Conservation (phyloP, 2,113 vertebrate species). For the Nansenia antarctica region DNA sequence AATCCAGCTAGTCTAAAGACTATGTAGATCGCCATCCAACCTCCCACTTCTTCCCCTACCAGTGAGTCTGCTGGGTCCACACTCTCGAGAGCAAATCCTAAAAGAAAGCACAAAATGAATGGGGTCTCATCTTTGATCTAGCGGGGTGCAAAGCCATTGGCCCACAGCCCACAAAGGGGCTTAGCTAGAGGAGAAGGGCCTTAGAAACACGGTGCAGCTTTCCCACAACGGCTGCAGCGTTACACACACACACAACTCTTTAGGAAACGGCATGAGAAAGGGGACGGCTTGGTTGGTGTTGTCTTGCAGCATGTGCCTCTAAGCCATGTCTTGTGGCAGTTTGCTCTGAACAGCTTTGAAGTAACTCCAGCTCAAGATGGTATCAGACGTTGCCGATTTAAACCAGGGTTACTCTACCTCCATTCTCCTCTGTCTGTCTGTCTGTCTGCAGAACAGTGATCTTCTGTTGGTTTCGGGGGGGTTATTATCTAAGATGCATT, state of each 20-base stretch:
- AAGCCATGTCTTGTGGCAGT: conserved; percentile 60
- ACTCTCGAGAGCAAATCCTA: conserved; percentile 66
- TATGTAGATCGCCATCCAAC: conserved; percentile 64
- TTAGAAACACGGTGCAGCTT: conserved; percentile 67
- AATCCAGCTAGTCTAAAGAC: conserved; percentile 50
- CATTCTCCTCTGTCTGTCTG: conserved; percentile 22
- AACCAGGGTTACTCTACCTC: conserved; percentile 30
- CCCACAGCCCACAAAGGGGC: conserved; percentile 70
- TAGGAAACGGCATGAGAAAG: conserved; percentile 59
- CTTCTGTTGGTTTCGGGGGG: conserved; percentile 9
- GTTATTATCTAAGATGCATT: conserved; percentile 28
- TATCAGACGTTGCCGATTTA: conserved; percentile 54
- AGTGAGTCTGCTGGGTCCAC: conserved; percentile 50
- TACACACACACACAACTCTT: conserved; percentile 55
- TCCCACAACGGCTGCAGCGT: conserved; percentile 62
- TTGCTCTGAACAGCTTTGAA: conserved; percentile 59
- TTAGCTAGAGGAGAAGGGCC: conserved; percentile 64
- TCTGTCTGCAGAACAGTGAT: conserved; percentile 9
- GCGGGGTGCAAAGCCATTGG: conserved; percentile 69
- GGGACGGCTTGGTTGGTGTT: conserved; percentile 40
- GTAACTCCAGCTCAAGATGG: conserved; percentile 56
- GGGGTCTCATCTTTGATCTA: conserved; percentile 76
- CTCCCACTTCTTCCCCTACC: conserved; percentile 30
- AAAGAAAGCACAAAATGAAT: conserved; percentile 69
- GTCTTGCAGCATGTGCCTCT: conserved; percentile 52